phyloP scores from a whole-genome alignment of 2,888 invertebrate species.

The Xylota sylvarum region DNA sequence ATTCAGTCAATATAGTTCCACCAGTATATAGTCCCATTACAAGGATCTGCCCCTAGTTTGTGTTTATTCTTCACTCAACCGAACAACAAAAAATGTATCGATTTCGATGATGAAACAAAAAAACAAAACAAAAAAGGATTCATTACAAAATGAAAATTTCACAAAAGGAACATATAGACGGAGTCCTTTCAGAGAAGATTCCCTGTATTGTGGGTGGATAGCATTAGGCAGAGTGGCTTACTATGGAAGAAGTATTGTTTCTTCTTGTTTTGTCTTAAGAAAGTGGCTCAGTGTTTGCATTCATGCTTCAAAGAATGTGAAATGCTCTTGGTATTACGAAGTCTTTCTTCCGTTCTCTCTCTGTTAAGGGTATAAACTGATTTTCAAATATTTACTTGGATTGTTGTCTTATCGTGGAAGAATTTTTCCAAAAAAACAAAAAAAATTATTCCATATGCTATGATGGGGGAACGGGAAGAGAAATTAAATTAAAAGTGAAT shows the following conservation, averaged over 20 bases:
- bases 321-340: constrained; percentile 15
- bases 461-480: neutral
- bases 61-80: constrained; percentile 56
- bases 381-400: constrained; percentile 69
- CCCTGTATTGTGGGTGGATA: constrained; percentile 20
- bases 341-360: neutral
- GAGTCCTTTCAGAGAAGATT: neutral
- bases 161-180: neutral
- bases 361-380: constrained; percentile 59
- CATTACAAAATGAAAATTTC: constrained; percentile 64
- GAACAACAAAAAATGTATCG: constrained; percentile 30
- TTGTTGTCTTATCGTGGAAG: constrained; percentile 39
- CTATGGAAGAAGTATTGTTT: constrained; percentile 34
- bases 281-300: constrained; percentile 19
- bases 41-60: constrained; percentile 39
- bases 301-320: constrained; percentile 19
- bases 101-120: constrained; percentile 34
- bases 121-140: constrained; percentile 29
- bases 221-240: constrained; percentile 40
- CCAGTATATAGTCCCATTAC: constrained; percentile 21
- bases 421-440: neutral
- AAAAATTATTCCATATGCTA: too few relatives aligned
- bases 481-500: constrained; percentile 10
- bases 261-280: neutral
- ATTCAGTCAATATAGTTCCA: constrained; percentile 44